Percentiles rank a stretch among this genome's conserved stretches.
Evolutionary conservation across 2,113 vertebrate species (phyloP).

Genomic region (Micronycteris hirsuta): DNA sequence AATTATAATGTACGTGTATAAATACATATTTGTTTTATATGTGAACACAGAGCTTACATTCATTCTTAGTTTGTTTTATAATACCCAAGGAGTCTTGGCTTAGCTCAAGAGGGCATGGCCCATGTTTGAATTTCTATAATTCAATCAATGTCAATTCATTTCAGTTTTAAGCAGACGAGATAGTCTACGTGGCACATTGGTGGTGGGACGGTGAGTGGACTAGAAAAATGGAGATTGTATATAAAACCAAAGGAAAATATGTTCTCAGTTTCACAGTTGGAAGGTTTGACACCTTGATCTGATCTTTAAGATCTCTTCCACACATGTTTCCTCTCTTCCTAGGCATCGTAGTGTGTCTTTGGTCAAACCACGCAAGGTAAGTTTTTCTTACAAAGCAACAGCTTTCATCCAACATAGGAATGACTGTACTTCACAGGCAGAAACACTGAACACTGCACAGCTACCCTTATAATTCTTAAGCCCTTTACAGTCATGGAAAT

Average conservation of each 20-base stretch:
- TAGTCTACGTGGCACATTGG: background rate
- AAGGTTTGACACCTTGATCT: background rate
- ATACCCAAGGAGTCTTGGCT: background rate
- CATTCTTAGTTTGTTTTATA: constrained; percentile 1
- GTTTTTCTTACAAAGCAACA: background rate
- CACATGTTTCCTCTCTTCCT: background rate
- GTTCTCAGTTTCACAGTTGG: background rate
- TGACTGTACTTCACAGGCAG: background rate
- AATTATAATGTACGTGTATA: constrained; percentile 42
- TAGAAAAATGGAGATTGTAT: background rate
- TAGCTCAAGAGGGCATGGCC: background rate
- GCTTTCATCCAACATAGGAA: background rate
- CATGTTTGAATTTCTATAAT: background rate
- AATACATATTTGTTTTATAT: constrained; percentile 29
- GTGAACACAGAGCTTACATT: background rate
- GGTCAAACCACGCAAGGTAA: background rate
- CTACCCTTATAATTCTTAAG: background rate
- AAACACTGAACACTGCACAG: background rate
- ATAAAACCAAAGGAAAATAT: background rate
- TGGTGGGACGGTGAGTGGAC: background rate
- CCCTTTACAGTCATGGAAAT: background rate
- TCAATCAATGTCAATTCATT: background rate
- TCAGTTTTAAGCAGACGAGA: background rate
- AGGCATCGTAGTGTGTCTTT: background rate
- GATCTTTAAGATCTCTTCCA: background rate